Percentiles rank a stretch among this genome's conserved stretches.
phyloP scores from a whole-genome alignment of 2,113 vertebrate species.

The Enhydra lutris region DNA sequence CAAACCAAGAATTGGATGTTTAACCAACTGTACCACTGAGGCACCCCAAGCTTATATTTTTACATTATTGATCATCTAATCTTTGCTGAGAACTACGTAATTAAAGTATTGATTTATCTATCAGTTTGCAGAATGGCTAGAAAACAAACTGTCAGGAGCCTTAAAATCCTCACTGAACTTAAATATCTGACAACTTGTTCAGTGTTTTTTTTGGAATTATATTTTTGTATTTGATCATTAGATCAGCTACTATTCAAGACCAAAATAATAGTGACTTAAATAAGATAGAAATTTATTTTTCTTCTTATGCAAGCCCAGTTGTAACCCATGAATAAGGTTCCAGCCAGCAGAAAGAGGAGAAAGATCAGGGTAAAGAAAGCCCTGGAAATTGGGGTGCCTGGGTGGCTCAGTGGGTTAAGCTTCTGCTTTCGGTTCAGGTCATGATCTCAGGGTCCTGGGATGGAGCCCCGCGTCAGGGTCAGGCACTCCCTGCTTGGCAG shows the following conservation, averaged over 20 bases:
- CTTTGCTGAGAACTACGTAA: constrained; percentile 23
- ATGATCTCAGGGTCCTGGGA: too few species aligned
- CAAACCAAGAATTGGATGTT: background rate
- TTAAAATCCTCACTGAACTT: background rate
- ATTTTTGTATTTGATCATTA: background rate
- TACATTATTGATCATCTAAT: background rate
- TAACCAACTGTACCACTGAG: background rate
- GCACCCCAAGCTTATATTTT: background rate
- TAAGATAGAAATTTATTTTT: background rate
- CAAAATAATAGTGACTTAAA: constrained; percentile 11
- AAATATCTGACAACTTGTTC: constrained; percentile 7
- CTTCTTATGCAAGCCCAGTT: background rate
- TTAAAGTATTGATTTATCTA: background rate
- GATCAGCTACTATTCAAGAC: background rate
- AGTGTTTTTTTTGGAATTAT: background rate
- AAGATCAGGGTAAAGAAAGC: background rate
- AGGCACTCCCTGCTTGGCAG: too few species aligned
- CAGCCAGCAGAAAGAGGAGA: background rate
- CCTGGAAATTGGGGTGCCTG: background rate
- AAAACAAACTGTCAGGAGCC: background rate
- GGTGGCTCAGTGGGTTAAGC: too few species aligned
- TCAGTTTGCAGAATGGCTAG: background rate
- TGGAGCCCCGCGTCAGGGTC: too few species aligned
- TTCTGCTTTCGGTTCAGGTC: too few species aligned
- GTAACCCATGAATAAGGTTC: background rate